Evolutionary conservation across 2,888 invertebrate species (phyloP), one percentile per base, ranked within the genome.

Genomic region (Mimachlamys varia): DNA sequence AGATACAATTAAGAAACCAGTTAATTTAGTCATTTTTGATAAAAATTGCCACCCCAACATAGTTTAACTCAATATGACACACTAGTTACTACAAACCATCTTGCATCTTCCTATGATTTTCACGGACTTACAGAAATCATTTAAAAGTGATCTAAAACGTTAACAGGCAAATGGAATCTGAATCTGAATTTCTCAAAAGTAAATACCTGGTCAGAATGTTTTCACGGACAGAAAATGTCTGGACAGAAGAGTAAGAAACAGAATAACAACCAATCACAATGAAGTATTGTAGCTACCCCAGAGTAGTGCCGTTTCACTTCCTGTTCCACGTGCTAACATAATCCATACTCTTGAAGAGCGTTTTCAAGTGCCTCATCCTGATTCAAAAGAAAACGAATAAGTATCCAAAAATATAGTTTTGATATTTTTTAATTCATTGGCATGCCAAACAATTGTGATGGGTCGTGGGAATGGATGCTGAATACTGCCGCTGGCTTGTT

Each of bases 311-410:
- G 44, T 44, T 49, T 22, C 88, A 15, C 50, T 50, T 88, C 49
- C 88, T 76, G 33, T 13, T 76, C 76, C 76, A 27, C 19, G 76
- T 53, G 88, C 90, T 98, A 99, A 97, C 98, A 98, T 97, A 99
- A 98, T 97, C 99, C 99, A 97, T 99, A 98, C 97, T 99, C 99
- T 97, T 98, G 98, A 97, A 99, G 98, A 97, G 98, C 98, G 96
- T 98, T 98, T 97, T 99, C 98, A 97, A 99, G 98, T 96, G 98
- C 98, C 98, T 99, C 99, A 97, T 99, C 99, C 99, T 98, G 33
- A 76, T 76, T 76, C 76, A 76, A 76, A 76, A 76, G 76, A 76
- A 76, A 88, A 88, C 22, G n/a, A 44, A 38, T 27, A 50, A 50
- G 38, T 53, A 88, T 53, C 88, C 88, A n/a, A 49, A 88, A 53